Percentiles rank a stretch among this genome's conserved stretches.
Conservation (phyloP, 1,140 invertebrate genomes). For the Bombus impatiens region DNA sequence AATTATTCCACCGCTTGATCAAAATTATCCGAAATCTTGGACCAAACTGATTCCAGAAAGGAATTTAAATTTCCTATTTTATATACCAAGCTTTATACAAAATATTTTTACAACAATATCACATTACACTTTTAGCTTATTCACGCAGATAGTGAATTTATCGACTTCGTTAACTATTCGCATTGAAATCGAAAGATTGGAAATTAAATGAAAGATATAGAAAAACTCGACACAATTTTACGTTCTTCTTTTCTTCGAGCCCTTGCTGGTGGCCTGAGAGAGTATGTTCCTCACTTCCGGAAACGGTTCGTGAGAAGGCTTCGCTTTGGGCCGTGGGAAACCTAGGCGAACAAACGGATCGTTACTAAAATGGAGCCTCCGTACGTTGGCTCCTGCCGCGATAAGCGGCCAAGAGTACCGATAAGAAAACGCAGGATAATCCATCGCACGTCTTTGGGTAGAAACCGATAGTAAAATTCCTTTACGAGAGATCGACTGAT, state of each 20-base stretch:
- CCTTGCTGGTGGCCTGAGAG: neutral
- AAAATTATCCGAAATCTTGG: no score
- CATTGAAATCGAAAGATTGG: neutral
- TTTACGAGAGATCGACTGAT: conserved; percentile 40
- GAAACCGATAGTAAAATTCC: conserved; percentile 49
- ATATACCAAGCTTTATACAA: neutral
- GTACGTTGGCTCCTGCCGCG: conserved; percentile 1
- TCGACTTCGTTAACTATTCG: neutral
- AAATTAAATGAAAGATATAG: neutral
- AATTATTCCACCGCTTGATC: no score
- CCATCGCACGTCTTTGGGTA: neutral
- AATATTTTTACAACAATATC: neutral
- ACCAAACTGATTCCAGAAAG: no score
- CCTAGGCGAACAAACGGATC: conserved; percentile 23
- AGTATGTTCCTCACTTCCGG: conserved; percentile 2
- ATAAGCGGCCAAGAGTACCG: conserved; percentile 1
- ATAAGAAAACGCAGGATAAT: conserved; percentile 35
- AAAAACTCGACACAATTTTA: neutral
- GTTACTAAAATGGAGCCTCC: conserved; percentile 21
- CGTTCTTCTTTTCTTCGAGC: neutral
- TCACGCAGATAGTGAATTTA: neutral
- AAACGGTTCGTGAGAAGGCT: neutral
- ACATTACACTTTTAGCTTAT: neutral
- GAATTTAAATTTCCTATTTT: no score
- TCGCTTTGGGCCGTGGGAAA: conserved; percentile 26